Conservation (phyloP, 2,113 vertebrate species). For the Chionomys nivalis region DNA sequence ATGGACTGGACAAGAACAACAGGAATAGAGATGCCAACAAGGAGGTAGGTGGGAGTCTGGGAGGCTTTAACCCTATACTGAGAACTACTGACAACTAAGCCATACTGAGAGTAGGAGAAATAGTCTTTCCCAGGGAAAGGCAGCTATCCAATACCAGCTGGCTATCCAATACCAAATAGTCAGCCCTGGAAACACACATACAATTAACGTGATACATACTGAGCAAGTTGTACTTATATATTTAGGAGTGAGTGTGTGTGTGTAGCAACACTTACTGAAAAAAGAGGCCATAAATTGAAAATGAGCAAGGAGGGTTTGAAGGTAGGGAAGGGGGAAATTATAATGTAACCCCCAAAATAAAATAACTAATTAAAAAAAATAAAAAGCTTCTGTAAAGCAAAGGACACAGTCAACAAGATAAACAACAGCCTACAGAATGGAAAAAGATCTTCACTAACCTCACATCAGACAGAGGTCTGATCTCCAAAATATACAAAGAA, state of each 20-base stretch:
- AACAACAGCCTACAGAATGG: no score
- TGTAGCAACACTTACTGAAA: not conserved
- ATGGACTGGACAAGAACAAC: not conserved
- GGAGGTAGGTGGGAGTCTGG: not conserved
- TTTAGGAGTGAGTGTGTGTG: not conserved
- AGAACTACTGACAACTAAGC: not conserved
- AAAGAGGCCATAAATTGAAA: not conserved
- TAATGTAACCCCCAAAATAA: not conserved
- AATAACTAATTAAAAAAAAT: not conserved
- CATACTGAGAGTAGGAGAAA: not conserved
- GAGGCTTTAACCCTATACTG: not conserved
- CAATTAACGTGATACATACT: not conserved
- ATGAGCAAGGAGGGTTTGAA: not conserved
- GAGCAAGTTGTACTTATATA: not conserved
- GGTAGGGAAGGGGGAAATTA: not conserved
- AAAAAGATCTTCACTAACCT: no score
- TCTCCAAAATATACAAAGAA: no score
- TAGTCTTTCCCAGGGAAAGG: not conserved
- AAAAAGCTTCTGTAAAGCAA: no score
- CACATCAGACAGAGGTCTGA: no score
- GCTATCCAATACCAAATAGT: not conserved
- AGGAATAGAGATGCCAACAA: not conserved
- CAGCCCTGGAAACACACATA: not conserved
- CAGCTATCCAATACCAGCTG: not conserved
- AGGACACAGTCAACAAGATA: no score